A percentile compares a stretch with the other conserved stretches of the same genome.
phyloP scores from a whole-genome alignment of 2,888 invertebrate genomes.

The Yponomeuta plumbellus region DNA sequence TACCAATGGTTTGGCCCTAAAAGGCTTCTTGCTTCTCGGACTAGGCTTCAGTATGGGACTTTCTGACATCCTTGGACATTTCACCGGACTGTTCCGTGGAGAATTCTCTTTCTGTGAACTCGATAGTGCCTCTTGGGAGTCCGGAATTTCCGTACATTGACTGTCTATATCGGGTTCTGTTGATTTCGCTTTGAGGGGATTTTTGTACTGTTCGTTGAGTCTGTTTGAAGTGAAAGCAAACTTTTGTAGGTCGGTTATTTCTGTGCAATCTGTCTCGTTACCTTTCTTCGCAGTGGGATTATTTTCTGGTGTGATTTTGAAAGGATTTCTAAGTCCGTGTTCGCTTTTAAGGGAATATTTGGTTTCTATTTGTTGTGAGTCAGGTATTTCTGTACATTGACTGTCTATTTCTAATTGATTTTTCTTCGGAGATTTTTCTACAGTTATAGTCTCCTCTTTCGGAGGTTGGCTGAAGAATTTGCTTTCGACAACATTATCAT shows the following conservation, averaged over 20 bases:
- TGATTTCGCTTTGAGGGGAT: neutral
- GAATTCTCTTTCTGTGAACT: slow-evolving; percentile 58
- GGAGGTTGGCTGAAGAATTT: slow-evolving; percentile 68
- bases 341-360: neutral
- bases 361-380: slow-evolving; percentile 26
- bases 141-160: slow-evolving; percentile 30
- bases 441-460: neutral
- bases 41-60: slow-evolving; percentile 52
- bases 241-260: neutral
- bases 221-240: neutral
- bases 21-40: slow-evolving; percentile 37
- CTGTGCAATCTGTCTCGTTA: neutral
- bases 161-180: slow-evolving; percentile 26
- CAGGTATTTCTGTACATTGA: slow-evolving; percentile 30
- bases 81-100: slow-evolving; percentile 38
- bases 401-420: slow-evolving; percentile 30
- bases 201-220: neutral
- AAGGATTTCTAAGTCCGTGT: neutral
- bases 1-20: slow-evolving; percentile 31
- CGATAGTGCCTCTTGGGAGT: slow-evolving; percentile 27
- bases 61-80: slow-evolving; percentile 21
- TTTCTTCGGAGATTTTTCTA: slow-evolving; percentile 30
- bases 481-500: slow-evolving; percentile 73
- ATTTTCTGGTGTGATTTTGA: neutral
- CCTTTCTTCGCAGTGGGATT: neutral